Evolutionary conservation across 2,113 vertebrate species (phyloP).

Genomic region (Thryonomys swinderianus): DNA sequence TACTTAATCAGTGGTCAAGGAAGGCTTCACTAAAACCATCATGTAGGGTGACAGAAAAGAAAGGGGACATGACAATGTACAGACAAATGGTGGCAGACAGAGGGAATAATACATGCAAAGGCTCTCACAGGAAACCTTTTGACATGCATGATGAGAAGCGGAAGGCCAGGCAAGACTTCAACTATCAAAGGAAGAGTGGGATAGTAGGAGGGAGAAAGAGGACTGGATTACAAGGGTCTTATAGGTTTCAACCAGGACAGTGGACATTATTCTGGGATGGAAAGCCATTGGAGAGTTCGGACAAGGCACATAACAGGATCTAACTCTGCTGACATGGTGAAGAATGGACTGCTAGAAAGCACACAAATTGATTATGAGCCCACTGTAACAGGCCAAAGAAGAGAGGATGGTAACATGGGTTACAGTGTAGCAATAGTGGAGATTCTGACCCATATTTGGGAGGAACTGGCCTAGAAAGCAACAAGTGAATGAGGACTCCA

Average conservation of each 20-base stretch:
- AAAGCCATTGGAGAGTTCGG: background rate
- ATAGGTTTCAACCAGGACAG: background rate
- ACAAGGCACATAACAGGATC: background rate
- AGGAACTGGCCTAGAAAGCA: background rate
- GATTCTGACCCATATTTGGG: background rate
- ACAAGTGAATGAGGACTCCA: no score
- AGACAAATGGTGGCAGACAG: background rate
- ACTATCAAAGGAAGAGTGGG: background rate
- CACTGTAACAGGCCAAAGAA: background rate
- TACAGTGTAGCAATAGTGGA: background rate
- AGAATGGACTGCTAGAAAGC: background rate
- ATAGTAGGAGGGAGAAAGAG: background rate
- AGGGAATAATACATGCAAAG: background rate
- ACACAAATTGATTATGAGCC: background rate
- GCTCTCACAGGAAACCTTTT: background rate
- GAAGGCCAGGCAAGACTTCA: background rate
- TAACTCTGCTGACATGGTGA: background rate
- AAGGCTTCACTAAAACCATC: background rate
- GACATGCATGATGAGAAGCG: background rate
- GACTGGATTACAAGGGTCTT: background rate
- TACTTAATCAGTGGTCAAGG: background rate
- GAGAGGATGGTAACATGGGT: background rate
- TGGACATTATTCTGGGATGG: background rate
- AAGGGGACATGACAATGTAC: background rate
- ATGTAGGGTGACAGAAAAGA: background rate